Percentiles rank a stretch among this genome's conserved stretches.
phyloP scores from a whole-genome alignment of 53 echinoderm and acorn worm species.

The Henricia sp. region DNA sequence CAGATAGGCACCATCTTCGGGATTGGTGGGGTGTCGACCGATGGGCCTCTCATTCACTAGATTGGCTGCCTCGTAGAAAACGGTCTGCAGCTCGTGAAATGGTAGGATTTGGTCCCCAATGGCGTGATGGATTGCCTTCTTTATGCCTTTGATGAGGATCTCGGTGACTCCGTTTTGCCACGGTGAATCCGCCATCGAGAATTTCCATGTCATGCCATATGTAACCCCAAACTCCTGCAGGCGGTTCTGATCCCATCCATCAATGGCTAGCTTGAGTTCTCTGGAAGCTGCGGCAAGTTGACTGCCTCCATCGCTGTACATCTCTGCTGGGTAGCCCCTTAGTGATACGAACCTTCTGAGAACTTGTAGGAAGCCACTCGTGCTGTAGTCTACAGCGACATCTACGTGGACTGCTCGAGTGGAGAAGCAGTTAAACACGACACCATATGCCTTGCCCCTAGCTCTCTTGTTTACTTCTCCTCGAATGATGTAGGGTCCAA shows the following conservation, averaged over 20 bases:
- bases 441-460: conserved; percentile 49
- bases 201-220: conserved; percentile 46
- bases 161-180: conserved; percentile 56
- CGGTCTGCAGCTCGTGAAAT: conserved; percentile 54
- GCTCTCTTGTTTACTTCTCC: conserved; percentile 62
- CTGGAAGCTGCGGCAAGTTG: conserved; percentile 41
- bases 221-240: conserved; percentile 14
- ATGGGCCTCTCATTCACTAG: conserved; percentile 58
- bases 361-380: conserved; percentile 46
- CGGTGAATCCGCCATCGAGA: conserved; percentile 23
- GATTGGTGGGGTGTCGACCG: too few species aligned
- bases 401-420: conserved; percentile 58
- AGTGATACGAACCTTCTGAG: conserved; percentile 32
- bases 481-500: conserved; percentile 38
- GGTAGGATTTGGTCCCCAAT: conserved; percentile 44
- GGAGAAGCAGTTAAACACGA: conserved; percentile 53
- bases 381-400: conserved; percentile 10
- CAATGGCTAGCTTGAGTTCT: background rate
- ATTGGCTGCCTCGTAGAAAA: conserved; percentile 56
- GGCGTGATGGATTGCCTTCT: conserved; percentile 36
- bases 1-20: too few species aligned
- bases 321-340: conserved; percentile 45
- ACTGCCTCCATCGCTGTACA: conserved; percentile 46
- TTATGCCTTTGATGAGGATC: conserved; percentile 40
- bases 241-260: conserved; percentile 1